Conservation (phyloP, 1,140 invertebrate species). For the Archivesica marissinica region DNA sequence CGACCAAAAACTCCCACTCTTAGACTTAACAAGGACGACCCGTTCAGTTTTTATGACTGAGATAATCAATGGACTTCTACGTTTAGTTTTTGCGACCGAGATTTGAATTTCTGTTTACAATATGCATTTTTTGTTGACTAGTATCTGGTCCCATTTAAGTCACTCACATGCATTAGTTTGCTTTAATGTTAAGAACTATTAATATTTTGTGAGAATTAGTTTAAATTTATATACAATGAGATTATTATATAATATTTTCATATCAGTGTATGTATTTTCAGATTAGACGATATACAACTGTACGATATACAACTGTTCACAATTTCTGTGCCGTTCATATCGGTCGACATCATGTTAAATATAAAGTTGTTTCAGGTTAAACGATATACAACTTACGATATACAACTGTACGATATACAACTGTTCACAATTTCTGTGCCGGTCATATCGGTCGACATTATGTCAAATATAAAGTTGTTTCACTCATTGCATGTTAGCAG, state of each 20-base stretch:
- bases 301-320: no score
- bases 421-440: no score
- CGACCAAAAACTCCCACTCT: conserved; percentile 72
- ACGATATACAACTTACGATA: no score
- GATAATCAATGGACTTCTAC: not conserved
- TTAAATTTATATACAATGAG: not conserved
- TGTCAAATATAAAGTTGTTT: no score
- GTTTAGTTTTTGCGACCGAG: not conserved
- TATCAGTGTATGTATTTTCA: not conserved
- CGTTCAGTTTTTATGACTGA: conserved; percentile 66
- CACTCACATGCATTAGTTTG: not conserved
- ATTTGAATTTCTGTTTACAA: not conserved
- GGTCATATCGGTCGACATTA: no score
- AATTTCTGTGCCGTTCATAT: no score
- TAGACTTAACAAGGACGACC: conserved; percentile 78
- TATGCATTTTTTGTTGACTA: not conserved
- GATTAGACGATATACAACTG: no score
- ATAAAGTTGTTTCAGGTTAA: no score
- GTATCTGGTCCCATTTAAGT: not conserved
- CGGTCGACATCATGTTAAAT: no score
- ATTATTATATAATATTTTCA: conserved; percentile 10
- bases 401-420: no score
- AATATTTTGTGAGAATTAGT: not conserved
- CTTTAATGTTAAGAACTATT: not conserved
- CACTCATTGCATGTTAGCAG: no score